Evolutionary conservation across 2,113 vertebrate species (phyloP).

Genomic region (Pao palembangensis): DNA sequence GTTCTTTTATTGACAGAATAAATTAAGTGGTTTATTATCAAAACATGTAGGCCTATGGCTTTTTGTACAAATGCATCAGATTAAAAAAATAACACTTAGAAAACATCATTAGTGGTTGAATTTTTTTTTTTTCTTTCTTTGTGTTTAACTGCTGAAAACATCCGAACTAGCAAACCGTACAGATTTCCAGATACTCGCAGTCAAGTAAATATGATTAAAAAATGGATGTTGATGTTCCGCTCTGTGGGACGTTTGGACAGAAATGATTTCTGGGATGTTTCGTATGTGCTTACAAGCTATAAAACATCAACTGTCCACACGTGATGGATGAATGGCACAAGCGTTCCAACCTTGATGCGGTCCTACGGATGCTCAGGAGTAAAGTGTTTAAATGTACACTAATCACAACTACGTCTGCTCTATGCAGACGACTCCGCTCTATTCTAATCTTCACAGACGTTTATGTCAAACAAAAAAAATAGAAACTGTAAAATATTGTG

Average conservation of each 20-base stretch:
- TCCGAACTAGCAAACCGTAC: conserved; percentile 57
- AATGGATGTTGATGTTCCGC: conserved; percentile 8
- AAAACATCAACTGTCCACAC: conserved; percentile 34
- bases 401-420: conserved; percentile 50
- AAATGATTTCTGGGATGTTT: conserved; percentile 17
- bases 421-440: conserved; percentile 40
- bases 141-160: conserved; percentile 52
- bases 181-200: conserved; percentile 44
- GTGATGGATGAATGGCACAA: conserved; percentile 52
- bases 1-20: conserved; percentile 72
- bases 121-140: conserved; percentile 24
- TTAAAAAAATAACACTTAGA: conserved; percentile 74
- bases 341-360: conserved; percentile 40
- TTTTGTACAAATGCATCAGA: conserved; percentile 77
- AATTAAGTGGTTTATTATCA: conserved; percentile 76
- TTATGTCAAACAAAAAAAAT: conserved; percentile 18
- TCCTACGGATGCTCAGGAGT: conserved; percentile 40
- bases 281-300: conserved; percentile 41
- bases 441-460: conserved; percentile 54
- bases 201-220: conserved; percentile 41
- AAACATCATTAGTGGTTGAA: conserved; percentile 62
- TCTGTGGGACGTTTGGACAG: conserved; percentile 20
- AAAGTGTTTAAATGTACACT: conserved; percentile 59
- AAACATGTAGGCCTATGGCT: conserved; percentile 74
- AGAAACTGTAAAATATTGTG: conserved; percentile 61